Evolutionary conservation across 2,888 invertebrate species (phyloP), one percentile per base, ranked within the genome.

Genomic region (Hydrotaea cyrtoneurina): DNA sequence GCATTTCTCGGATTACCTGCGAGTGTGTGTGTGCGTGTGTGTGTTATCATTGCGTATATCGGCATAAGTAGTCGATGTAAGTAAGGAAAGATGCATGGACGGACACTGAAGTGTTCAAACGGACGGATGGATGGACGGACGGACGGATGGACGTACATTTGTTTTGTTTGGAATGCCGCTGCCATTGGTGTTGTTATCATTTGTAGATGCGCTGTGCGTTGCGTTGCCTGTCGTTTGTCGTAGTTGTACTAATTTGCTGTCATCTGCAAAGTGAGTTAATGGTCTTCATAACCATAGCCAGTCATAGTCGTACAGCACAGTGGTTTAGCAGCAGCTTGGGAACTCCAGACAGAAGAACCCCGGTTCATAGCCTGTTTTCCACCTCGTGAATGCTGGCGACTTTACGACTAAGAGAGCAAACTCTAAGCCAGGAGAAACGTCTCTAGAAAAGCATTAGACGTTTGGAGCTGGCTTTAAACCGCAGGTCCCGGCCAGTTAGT

Each of bases 241-340:
- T 53, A 46, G n/a, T 81, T 75, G 73, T 79, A 82, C 82, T 85
- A 85, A 85, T 82, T 82, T 85, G 76, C 59, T 85, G 79, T 85
- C 85, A 85, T 82, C 85, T 85, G 79, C 73, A 62, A 69, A 72
- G 55, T 55, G 80, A 84, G 59, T 26, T 23, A 15, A 26, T 55
- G 55, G 59, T 15, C 15, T 59, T 19, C 59, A 2, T 59, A 26
- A 26, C 59, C 23, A 59, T 59, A 59, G 23, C 13, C n/a, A 31
- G 62, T 23, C 21, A 62, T 62, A n/a, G 31, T 62, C n/a, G 4
- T 62, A n/a, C 11, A n/a, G 31, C 62, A 62, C 62, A 31, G 62
- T 62, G 62, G 62, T 62, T 15, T 36, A 31, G 39, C 11, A 39
- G 36, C 36, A 36, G 8, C 36, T n/a, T n/a, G n/a, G n/a, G n/a